Conservation (phyloP, 2,888 invertebrate genomes). For the Polymixis lichenea region DNA sequence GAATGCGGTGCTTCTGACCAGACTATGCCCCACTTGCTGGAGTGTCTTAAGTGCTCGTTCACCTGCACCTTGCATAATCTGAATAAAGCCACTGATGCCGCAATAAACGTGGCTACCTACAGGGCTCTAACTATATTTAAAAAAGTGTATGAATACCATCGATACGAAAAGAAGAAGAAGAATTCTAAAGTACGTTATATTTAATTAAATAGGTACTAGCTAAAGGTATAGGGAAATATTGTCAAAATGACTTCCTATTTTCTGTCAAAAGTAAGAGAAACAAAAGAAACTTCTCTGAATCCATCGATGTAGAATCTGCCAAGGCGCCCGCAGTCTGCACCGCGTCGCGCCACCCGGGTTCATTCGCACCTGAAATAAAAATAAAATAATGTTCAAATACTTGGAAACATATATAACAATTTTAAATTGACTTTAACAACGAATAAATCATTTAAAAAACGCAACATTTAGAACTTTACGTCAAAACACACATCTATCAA, state of each 20-base stretch:
- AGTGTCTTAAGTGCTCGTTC: too few relatives aligned
- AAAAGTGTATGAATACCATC: too few relatives aligned
- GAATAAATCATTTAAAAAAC: constrained; percentile 28
- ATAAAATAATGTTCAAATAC: constrained; percentile 52
- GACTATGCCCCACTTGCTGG: too few relatives aligned
- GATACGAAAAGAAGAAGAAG: too few relatives aligned
- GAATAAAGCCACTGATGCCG: too few relatives aligned
- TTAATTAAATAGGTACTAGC: not conserved
- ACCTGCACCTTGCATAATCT: too few relatives aligned
- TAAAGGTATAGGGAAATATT: not conserved
- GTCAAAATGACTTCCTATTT: not conserved
- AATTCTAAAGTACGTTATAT: not conserved
- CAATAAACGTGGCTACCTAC: too few relatives aligned
- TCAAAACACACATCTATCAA: constrained; percentile 77
- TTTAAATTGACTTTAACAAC: constrained; percentile 25
- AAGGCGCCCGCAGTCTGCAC: not conserved
- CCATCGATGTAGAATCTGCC: not conserved
- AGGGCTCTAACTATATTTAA: too few relatives aligned
- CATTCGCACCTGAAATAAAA: constrained; percentile 65
- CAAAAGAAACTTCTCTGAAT: constrained; percentile 67
- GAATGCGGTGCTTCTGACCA: too few relatives aligned
- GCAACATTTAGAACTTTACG: constrained; percentile 34
- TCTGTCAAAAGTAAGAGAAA: not conserved
- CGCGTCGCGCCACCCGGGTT: not conserved
- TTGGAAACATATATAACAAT: constrained; percentile 39